Evolutionary conservation across 2,888 invertebrate species (phyloP), one percentile per base, ranked within the genome.

Genomic region (Dryococelus australis): DNA sequence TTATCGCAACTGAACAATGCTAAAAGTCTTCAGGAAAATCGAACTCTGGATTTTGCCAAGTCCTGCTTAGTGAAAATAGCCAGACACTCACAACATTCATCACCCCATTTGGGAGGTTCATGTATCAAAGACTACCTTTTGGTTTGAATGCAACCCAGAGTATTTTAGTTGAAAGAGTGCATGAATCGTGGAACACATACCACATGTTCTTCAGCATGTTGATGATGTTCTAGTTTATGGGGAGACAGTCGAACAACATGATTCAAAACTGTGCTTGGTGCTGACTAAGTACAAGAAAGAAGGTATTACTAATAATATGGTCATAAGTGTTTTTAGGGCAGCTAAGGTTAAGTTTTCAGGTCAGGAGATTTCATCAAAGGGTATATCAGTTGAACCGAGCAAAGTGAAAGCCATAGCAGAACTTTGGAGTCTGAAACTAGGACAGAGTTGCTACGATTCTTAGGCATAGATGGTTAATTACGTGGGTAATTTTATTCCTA

Each of bases 401-500:
- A 65, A 24, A n/a, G n/a, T 65, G 1, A 65, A 20, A 65, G 65
- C 65, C 65, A 65, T 65, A 16, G 2, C 20, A 24, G 13, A 65
- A 65, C 24, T 65, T 65, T 65, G 1, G 1, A 65, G n/a, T 24
- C 65, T 65, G 24, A n/a, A n/a, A 65, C 1, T 24, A 65, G 65
- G n/a, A 65, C 65, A 8, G 65, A 65, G 16, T 24, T 65, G 6
- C 1, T 65, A 20, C 65, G 65, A 8, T 65, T 65, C 65, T 6
- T 65, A n/a, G 65, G 65, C 65, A 65, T n/a, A n/a, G n/a, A n/a
- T 65, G 65, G 65, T 65, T 65, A 65, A 65, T 65, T 65, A 65
- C 16, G 24, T 65, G 16, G 65, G 65, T 8, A 65, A 10, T 16
- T 65, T 16, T 24, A 65, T 65, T 1, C 65, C 65, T 65, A 16